Evolutionary conservation across 2,113 vertebrate species (phyloP), one percentile per base, ranked within the genome.

Genomic region (Cettia cetti): DNA sequence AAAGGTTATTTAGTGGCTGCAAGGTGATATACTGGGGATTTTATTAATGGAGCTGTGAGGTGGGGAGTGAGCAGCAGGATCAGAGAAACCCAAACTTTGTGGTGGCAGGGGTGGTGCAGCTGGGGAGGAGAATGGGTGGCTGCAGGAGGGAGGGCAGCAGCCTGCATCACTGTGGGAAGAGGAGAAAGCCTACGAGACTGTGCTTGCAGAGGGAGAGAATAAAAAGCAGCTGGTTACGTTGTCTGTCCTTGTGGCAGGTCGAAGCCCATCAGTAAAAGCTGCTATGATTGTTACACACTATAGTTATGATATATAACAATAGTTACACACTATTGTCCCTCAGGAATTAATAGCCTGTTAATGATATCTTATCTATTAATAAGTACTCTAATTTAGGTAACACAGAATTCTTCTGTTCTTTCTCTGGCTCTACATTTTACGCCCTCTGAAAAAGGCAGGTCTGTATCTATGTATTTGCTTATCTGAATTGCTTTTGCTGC

Each of bases 381-480:
- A 82, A 82, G 26, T 16, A 71, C 18, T 60, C 19, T 31, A 6
- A 28, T 87, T 78, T 27, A 64, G 7, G 37, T 56, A 60, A 71
- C 57, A 6, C 6, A 31, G 44, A 54, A 30, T 20, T 80, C 70
- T 87, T 65, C 59, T 86, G 7, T 30, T 85, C n/a, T 89, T 89
- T 72, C 57, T 69, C 45, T 45, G 49, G 11, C 24, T 81, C 26
- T 71, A 13, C 4, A 1, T 44, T 89, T 79, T 49, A 28, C 13
- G 72, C 14, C 19, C 40, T 37, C 53, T 82, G 53, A 72, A 80
- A 95, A 85, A 66, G 45, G 35, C 47, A 80, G 12, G 52, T 74
- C 44, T 70, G 39, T 47, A 83, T 93, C 75, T 80, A 70, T 42
- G 82, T 86, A 86, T 81, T 88, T 94, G 71, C 82, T 95, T 94